Conservation (phyloP, 2,113 vertebrate genomes). For the Bujurquina vittata region DNA sequence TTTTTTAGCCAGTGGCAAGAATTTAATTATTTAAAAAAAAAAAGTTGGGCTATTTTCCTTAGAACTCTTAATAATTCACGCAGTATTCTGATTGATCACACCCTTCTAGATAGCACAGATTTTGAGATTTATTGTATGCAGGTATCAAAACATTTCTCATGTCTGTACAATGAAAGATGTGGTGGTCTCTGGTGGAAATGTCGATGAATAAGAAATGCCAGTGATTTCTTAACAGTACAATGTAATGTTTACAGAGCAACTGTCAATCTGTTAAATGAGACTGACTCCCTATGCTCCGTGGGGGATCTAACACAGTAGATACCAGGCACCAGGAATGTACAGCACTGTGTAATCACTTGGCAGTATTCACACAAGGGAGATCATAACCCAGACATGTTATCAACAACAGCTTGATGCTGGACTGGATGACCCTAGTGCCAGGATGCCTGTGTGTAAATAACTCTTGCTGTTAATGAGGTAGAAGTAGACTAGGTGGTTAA, state of each 20-base stretch:
- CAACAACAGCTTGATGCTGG: constrained; percentile 28
- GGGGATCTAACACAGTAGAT: constrained; percentile 68
- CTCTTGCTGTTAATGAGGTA: background rate
- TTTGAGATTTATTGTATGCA: background rate
- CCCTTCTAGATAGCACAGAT: constrained; percentile 1
- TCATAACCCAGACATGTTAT: constrained; percentile 56
- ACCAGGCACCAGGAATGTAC: constrained; percentile 75
- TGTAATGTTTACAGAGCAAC: constrained; percentile 34
- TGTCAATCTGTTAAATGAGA: constrained; percentile 34
- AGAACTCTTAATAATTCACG: background rate
- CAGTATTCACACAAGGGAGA: constrained; percentile 25
- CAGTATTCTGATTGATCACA: constrained; percentile 1
- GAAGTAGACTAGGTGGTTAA: background rate
- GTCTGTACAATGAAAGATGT: background rate
- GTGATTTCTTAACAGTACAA: constrained; percentile 51
- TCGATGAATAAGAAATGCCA: constrained; percentile 20
- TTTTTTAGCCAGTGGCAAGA: background rate
- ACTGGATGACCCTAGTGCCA: background rate
- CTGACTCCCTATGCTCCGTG: constrained; percentile 61
- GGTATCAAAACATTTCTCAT: background rate
- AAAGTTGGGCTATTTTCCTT: constrained; percentile 9
- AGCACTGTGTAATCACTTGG: constrained; percentile 65
- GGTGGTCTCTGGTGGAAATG: background rate
- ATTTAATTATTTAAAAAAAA: background rate
- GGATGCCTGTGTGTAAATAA: constrained; percentile 7